Evolutionary conservation across 2,113 vertebrate species (phyloP).

Genomic region (Nansenia antarctica): DNA sequence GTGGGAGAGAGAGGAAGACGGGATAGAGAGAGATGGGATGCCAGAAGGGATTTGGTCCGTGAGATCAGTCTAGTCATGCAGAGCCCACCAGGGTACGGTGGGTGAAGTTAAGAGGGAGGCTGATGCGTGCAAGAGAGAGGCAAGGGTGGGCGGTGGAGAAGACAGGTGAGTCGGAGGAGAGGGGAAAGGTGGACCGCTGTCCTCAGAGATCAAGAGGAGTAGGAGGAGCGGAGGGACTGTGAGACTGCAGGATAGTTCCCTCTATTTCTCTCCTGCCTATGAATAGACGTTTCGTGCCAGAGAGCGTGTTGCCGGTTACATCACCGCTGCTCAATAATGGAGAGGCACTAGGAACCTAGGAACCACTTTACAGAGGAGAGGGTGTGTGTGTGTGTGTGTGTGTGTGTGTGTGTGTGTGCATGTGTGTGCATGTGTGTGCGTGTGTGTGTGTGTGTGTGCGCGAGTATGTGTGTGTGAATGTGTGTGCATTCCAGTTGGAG

Average conservation of each 20-base stretch:
- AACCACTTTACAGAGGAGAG: too few relatives aligned
- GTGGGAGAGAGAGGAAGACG: background rate
- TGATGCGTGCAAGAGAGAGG: background rate
- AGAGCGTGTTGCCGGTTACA: constrained; percentile 72
- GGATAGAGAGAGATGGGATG: background rate
- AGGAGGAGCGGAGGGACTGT: constrained; percentile 40
- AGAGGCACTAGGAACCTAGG: constrained; percentile 64
- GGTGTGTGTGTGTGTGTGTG: constrained; percentile 45
- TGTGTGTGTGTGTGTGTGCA: constrained; percentile 38
- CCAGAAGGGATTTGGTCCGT: background rate
- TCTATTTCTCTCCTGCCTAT: constrained; percentile 54
- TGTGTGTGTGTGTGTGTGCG: constrained; percentile 43
- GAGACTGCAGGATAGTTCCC: constrained; percentile 29
- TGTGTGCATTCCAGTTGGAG: constrained; percentile 55
- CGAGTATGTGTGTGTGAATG: constrained; percentile 36
- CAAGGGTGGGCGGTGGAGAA: background rate
- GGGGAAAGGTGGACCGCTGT: constrained; percentile 23
- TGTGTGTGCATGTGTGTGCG: constrained; percentile 38
- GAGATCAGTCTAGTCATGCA: background rate
- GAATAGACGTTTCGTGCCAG: constrained; percentile 71
- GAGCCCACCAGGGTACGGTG: background rate
- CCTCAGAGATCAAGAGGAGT: constrained; percentile 24
- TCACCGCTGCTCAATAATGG: constrained; percentile 74
- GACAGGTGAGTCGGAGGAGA: constrained; percentile 24
- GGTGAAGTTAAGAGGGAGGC: background rate